Evolutionary conservation across 2,113 vertebrate genomes (phyloP).

Genomic region (Opisthocomus hoazin): DNA sequence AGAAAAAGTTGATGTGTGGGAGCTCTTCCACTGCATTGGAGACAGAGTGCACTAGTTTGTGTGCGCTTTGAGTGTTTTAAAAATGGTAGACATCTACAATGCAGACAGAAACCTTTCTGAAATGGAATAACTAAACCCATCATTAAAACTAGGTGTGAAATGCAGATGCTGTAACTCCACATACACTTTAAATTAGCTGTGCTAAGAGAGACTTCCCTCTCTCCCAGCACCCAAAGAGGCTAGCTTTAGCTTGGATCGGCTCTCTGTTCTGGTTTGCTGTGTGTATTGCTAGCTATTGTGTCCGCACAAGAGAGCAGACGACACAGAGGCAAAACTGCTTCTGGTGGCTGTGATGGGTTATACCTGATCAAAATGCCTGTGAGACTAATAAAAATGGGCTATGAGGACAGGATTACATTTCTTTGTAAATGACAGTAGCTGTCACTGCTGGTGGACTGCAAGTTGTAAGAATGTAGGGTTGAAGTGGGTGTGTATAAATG

Average conservation of each 20-base stretch:
- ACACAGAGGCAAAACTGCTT: neutral
- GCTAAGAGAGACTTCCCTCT: neutral
- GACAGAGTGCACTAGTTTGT: neutral
- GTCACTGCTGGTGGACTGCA: neutral
- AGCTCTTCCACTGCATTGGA: neutral
- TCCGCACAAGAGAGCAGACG: neutral
- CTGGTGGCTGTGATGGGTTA: neutral
- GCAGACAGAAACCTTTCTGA: neutral
- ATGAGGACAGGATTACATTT: neutral
- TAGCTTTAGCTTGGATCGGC: neutral
- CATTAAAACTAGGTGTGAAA: neutral
- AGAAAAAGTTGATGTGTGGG: neutral
- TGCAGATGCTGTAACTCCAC: neutral
- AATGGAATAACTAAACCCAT: neutral
- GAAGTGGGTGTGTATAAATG: neutral
- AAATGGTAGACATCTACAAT: neutral
- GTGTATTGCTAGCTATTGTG: neutral
- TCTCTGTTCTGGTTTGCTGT: neutral
- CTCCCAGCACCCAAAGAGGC: neutral
- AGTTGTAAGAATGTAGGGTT: neutral
- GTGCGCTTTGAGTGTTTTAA: neutral
- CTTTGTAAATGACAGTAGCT: neutral
- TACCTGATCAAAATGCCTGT: neutral
- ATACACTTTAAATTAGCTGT: neutral
- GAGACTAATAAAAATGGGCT: neutral